Percentiles rank a stretch among this genome's conserved stretches.
These are phyloP conservation scores for Phlogophora meticulosa DNA, from an alignment of 2,888 invertebrate species.

Conservation along the genomic window DNA sequence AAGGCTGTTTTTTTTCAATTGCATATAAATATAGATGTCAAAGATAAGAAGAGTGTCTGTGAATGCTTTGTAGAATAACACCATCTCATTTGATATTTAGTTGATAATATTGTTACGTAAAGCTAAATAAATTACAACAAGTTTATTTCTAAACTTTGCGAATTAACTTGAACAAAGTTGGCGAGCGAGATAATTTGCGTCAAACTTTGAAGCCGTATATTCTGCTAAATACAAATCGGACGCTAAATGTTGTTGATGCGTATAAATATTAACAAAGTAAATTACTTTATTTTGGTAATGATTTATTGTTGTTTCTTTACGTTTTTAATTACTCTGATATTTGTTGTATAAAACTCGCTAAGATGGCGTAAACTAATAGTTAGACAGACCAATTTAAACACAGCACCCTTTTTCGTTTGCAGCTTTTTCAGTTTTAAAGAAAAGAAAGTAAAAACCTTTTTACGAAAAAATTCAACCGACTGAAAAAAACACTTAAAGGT, in stretches of 20 bases:
- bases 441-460: too few relatives aligned
- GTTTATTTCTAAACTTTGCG: slow-evolving; percentile 48
- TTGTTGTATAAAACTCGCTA: background rate
- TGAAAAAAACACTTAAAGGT: too few relatives aligned
- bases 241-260: slow-evolving; percentile 59
- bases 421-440: background rate
- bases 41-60: too few relatives aligned
- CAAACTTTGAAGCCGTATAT: slow-evolving; percentile 55
- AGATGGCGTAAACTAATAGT: background rate
- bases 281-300: slow-evolving; percentile 48
- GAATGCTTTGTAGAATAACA: background rate
- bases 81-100: slow-evolving; percentile 24
- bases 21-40: too few relatives aligned
- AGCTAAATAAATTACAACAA: slow-evolving; percentile 53
- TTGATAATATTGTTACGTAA: slow-evolving; percentile 43
- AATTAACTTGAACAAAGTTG: slow-evolving; percentile 67
- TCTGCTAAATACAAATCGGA: slow-evolving; percentile 59
- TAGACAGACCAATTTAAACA: too few relatives aligned
- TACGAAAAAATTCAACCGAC: too few relatives aligned
- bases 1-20: too few relatives aligned
- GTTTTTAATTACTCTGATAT: slow-evolving; percentile 22
- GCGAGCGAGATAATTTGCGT: slow-evolving; percentile 69
- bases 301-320: slow-evolving; percentile 46
- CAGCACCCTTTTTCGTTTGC: too few relatives aligned
- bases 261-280: slow-evolving; percentile 50